These are phyloP conservation scores for Aricia artaxerxes DNA, from an alignment of 2,888 invertebrate genomes.

Conservation along the genomic window DNA sequence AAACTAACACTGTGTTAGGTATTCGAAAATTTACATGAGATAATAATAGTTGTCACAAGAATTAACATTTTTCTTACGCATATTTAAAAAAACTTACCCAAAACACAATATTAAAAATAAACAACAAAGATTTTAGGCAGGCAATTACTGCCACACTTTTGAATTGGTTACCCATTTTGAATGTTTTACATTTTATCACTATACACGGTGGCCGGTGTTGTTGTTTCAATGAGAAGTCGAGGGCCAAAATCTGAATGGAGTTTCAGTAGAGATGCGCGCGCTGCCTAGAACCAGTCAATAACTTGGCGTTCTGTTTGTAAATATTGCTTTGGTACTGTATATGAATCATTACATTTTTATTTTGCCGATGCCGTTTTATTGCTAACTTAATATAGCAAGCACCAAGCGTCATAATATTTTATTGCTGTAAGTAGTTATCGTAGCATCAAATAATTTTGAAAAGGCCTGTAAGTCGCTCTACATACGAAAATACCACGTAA, in stretches of 20 bases:
- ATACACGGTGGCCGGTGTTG: background rate
- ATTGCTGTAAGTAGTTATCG: background rate
- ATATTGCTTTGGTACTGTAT: constrained; percentile 38
- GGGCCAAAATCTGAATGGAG: constrained; percentile 18
- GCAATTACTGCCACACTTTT: constrained; percentile 87
- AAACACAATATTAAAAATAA: constrained; percentile 89
- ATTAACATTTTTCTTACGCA: too few species aligned
- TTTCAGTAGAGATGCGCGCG: constrained; percentile 39
- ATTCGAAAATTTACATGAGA: too few species aligned
- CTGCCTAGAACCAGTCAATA: constrained; percentile 60
- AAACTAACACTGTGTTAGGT: background rate
- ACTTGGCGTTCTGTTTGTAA: constrained; percentile 59
- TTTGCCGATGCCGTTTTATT: background rate
- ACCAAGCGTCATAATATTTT: background rate
- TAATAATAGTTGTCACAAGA: too few species aligned
- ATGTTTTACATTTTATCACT: constrained; percentile 35
- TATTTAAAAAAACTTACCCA: constrained; percentile 82
- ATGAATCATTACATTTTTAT: background rate
- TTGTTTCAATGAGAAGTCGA: constrained; percentile 19
- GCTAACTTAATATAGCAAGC: background rate
- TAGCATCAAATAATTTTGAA: background rate
- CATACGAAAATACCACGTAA: constrained; percentile 12
- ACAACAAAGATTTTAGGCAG: constrained; percentile 88
- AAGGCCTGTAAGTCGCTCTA: background rate
- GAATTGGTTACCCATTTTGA: constrained; percentile 84